phyloP scores from a whole-genome alignment of 2,113 vertebrate genomes.

The Catharus minimus region DNA sequence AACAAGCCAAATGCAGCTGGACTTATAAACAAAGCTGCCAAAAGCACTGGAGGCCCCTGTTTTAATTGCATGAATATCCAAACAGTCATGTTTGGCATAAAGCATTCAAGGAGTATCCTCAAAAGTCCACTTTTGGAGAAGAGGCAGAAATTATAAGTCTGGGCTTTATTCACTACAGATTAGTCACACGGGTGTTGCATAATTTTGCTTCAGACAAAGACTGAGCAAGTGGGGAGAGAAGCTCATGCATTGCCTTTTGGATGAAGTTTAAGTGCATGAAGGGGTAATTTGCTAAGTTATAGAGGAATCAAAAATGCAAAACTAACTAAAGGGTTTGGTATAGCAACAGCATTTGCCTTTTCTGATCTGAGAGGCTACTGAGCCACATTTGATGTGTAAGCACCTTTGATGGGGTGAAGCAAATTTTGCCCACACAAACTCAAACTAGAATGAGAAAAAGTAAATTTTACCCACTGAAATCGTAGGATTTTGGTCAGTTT shows the following conservation, averaged over 20 bases:
- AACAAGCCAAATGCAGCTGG: constrained; percentile 38
- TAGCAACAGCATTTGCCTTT: background rate
- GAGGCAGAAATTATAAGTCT: constrained; percentile 37
- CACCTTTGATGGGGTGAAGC: background rate
- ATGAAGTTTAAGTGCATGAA: background rate
- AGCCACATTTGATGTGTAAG: background rate
- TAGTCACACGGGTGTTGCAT: constrained; percentile 2
- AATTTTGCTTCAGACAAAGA: constrained; percentile 15
- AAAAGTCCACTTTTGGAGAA: constrained; percentile 49
- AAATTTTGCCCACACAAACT: background rate
- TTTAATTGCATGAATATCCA: constrained; percentile 51
- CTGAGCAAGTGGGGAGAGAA: background rate
- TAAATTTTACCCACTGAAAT: background rate
- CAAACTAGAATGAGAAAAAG: background rate
- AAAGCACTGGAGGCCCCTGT: constrained; percentile 25
- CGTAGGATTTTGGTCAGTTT: background rate
- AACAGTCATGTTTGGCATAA: constrained; percentile 48
- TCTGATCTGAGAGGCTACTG: background rate
- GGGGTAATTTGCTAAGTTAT: background rate
- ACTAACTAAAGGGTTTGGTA: background rate
- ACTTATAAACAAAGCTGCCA: background rate
- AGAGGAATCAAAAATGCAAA: background rate
- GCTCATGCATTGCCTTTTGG: background rate
- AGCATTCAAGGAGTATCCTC: constrained; percentile 49
- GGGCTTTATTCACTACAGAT: constrained; percentile 42